These are phyloP conservation scores for Diadromus collaris DNA, from an alignment of 2,888 invertebrate species.

Conservation along the genomic window DNA sequence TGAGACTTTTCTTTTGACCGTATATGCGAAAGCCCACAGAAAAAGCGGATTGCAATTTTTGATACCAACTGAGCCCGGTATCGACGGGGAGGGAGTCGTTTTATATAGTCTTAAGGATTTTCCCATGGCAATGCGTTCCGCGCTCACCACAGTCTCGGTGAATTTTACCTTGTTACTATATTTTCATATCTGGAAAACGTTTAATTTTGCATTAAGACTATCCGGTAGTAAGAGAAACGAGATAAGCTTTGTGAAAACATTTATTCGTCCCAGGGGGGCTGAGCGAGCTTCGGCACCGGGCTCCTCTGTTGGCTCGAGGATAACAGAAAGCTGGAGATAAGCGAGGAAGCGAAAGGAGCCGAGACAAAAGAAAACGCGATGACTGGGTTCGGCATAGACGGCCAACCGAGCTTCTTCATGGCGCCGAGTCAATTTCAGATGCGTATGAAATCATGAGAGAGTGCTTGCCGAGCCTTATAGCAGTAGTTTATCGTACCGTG, in stretches of 20 bases:
- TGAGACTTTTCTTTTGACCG: too few species aligned
- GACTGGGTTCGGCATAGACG: neutral
- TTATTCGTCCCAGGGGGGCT: constrained; percentile 23
- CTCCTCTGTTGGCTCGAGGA: neutral
- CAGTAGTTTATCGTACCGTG: neutral
- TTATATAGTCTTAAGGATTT: too few species aligned
- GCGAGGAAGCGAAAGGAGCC: neutral
- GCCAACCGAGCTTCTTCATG: neutral
- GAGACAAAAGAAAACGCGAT: neutral
- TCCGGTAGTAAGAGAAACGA: neutral
- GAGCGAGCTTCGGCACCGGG: neutral
- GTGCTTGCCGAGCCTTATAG: neutral
- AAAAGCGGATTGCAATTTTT: too few species aligned
- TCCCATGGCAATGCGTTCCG: too few species aligned
- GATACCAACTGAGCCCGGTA: too few species aligned
- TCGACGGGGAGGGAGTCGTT: too few species aligned
- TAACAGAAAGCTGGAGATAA: constrained; percentile 8
- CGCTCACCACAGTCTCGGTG: too few species aligned
- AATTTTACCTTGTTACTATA: neutral
- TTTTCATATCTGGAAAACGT: neutral
- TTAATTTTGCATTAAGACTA: constrained; percentile 4
- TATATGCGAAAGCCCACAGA: too few species aligned
- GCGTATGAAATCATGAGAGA: neutral
- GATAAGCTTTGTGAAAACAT: constrained; percentile 38
- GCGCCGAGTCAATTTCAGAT: constrained; percentile 2